Evolutionary conservation across 92 coral and sea anemone species (phyloP).

Genomic region (Phenganax marumi): DNA sequence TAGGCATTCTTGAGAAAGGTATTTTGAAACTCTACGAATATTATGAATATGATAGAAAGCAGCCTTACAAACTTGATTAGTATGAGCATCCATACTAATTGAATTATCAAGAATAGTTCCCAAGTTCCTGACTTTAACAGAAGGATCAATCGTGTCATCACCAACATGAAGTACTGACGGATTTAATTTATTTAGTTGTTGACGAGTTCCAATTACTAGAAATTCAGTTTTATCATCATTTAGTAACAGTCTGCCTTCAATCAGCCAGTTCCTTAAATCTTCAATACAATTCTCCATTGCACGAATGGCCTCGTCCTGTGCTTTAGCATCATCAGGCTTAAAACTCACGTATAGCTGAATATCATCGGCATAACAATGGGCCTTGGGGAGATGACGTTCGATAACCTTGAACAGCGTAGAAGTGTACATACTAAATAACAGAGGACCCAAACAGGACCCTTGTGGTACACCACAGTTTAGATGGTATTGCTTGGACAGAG

Average conservation of each 20-base stretch:
- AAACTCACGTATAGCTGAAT: constrained; percentile 42
- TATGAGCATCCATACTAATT: constrained; percentile 2
- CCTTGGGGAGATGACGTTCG: constrained; percentile 25
- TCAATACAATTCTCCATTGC: constrained; percentile 17
- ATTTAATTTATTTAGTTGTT: not conserved
- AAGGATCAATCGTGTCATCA: not conserved
- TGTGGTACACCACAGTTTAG: not conserved
- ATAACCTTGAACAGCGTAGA: not conserved
- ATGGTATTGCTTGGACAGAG: not conserved
- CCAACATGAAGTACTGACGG: constrained; percentile 11
- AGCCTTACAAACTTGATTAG: not conserved
- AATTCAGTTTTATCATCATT: not conserved
- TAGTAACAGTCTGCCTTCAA: not conserved
- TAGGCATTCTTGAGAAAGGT: not conserved
- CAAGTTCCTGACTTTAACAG: constrained; percentile 19
- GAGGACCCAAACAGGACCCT: not conserved
- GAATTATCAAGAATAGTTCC: constrained; percentile 19
- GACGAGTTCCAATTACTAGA: not conserved
- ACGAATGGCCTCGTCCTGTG: constrained; percentile 29
- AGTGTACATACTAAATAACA: not conserved
- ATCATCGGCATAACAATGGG: constrained; percentile 23
- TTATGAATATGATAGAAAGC: constrained; percentile 22
- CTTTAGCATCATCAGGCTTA: constrained; percentile 29
- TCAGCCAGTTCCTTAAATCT: constrained; percentile 19
- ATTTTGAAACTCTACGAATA: not conserved